Evolutionary conservation across 2,888 invertebrate species (phyloP), one percentile per base, ranked within the genome.

Genomic region (Drosophila colorata): DNA sequence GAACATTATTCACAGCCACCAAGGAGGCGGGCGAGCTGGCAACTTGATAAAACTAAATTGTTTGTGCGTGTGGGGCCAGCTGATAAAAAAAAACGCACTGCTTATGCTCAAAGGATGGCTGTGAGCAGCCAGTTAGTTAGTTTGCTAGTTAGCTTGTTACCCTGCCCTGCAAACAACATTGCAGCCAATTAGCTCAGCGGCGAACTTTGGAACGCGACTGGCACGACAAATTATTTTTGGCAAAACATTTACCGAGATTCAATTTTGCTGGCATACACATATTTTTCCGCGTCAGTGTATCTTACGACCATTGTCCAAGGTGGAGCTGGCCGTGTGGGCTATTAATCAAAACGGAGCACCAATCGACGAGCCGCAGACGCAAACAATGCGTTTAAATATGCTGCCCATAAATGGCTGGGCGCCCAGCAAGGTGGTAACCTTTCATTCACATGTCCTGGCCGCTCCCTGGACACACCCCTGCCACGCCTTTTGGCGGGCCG

Each of bases 271-370:
- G 52, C 67, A 53, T 28, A 87, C 87, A 80, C 57, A 80, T 87
- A 72, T 69, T 59, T 66, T n/a, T 9, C 8, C 13, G n/a, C 11
- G 20, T 33, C 56, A 44, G 25, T 43, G 23, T 59, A 2, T 7
- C 2, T 47, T 51, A 33, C 44, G 47, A 40, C 63, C 58, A 59
- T 43, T 28, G 55, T 16, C 14, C 38, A 49, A 56, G 65, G 57
- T 69, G 56, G 69, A 46, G 31, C 60, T 35, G 13, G 1, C 38
- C 9, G 44, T 47, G 14, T 38, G 13, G 31, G 43, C 75, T 68
- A 89, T 89, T 82, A 82, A 86, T 86, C 86, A 89, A 74, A 80
- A 61, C 65, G 43, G 61, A 59, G 57, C 48, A 56, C 35, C 61
- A 67, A 64, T 67, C 46, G 71, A 67, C 48, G 65, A 63, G 66